Evolutionary conservation across 2,888 invertebrate species (phyloP).

Genomic region (Heliconius charithonia): DNA sequence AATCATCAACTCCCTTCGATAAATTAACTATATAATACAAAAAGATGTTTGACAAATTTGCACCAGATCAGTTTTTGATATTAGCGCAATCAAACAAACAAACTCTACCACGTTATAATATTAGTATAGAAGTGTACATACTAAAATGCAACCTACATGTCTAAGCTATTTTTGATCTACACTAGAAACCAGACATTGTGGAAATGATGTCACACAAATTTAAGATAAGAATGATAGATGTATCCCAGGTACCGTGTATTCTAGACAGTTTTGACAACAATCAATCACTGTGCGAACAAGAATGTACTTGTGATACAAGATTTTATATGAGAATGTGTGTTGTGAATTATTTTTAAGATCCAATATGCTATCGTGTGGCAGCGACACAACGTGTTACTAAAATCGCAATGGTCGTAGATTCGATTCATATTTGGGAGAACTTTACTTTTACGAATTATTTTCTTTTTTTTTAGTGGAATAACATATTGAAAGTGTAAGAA

Average conservation of each 20-base stretch:
- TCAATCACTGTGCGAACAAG: constrained; percentile 10
- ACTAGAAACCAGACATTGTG: neutral
- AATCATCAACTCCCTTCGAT: neutral
- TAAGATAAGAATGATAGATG: constrained; percentile 16
- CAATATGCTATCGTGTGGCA: neutral
- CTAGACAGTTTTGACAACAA: constrained; percentile 6
- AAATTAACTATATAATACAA: neutral
- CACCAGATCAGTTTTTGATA: neutral
- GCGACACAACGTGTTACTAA: neutral
- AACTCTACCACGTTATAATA: neutral
- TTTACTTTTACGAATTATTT: too few relatives aligned
- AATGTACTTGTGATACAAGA: neutral
- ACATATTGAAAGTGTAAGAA: too few relatives aligned
- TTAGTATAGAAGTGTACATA: neutral
- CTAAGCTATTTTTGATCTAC: neutral
- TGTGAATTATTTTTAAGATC: neutral
- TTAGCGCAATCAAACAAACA: neutral
- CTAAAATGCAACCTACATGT: neutral
- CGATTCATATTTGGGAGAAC: too few relatives aligned
- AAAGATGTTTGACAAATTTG: neutral
- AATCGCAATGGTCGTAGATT: too few relatives aligned
- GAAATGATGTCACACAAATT: constrained; percentile 4
- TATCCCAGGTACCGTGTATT: neutral
- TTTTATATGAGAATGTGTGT: neutral
- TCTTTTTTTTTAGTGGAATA: too few relatives aligned